Evolutionary conservation across 2,797 vertebrate genomes (phyloP), one percentile per base, ranked within the genome.

Genomic region (Choloepus didactylus): DNA sequence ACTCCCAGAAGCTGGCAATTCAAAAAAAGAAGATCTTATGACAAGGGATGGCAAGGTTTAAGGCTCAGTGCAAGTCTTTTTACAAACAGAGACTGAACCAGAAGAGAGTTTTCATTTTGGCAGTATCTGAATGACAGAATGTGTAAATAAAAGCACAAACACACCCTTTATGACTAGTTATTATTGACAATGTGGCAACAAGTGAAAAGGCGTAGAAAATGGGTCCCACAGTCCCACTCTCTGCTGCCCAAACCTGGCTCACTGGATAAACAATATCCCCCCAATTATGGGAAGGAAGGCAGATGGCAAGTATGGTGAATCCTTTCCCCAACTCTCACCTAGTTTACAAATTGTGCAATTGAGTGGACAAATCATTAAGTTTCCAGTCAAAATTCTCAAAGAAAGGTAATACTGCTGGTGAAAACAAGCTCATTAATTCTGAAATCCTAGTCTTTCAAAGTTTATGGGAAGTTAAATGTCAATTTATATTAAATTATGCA

Each of bases 391-490:
- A 83, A 51, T 51, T 86, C 60, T 84, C 64, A 73, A 31, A 66
- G 59, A 51, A 16, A 51, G 29, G 25, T 2, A 75, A 11, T 18
- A 6, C 21, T 82, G 44, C 25, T 82, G 12, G 2, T 38, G 4
- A 85, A 54, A 91, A 67, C 2, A 35, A 35, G 29, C 2, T 80
- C 62, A 12, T 87, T 2, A 62, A 46, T 75, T 85, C 60, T 41
- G 64, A 83, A 89, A 89, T 72, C 38, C 27, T 41, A 27, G 12
- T 79, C 19, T 67, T 92, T 91, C 80, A 82, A 77, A 79, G 59
- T 75, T 77, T 86, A 6, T 91, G 35, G 51, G 41, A 72, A 76
- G 31, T 27, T 83, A 62, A 90, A 38, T 77, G 11, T 75, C 69
- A 84, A 87, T 73, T 85, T 69, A 62, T 2, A 29, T 7, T 56